phyloP scores from a whole-genome alignment of 1,140 invertebrate species.

The Homarus americanus region DNA sequence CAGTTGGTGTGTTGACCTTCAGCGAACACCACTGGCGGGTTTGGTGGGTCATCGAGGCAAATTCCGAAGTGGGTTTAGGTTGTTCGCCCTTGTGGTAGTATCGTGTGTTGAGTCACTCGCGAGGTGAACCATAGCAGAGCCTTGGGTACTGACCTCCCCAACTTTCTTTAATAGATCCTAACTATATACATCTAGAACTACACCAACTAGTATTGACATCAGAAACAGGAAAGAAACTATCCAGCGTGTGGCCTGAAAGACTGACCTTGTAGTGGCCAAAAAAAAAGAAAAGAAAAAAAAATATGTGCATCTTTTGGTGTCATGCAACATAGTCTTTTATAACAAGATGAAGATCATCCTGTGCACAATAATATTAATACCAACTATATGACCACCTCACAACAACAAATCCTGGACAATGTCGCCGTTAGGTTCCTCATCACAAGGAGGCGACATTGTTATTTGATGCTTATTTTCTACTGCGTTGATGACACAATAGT shows the following conservation, averaged over 20 bases:
- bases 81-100: too few relatives aligned
- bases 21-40: too few relatives aligned
- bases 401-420: neutral
- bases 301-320: slow-evolving; percentile 2
- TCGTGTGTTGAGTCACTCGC: too few relatives aligned
- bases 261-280: neutral
- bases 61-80: too few relatives aligned
- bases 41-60: too few relatives aligned
- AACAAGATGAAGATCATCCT: neutral
- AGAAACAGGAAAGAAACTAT: slow-evolving; percentile 62
- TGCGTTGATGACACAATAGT: slow-evolving; percentile 16
- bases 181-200: slow-evolving; percentile 69
- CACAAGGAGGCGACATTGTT: neutral
- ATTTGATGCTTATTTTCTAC: slow-evolving; percentile 9
- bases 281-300: slow-evolving; percentile 13
- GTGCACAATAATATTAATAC: neutral
- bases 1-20: too few relatives aligned
- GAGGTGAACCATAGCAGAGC: slow-evolving; percentile 31
- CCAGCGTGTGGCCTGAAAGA: slow-evolving; percentile 46
- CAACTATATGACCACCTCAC: neutral
- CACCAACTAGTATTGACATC: slow-evolving; percentile 61
- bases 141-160: slow-evolving; percentile 29
- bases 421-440: neutral
- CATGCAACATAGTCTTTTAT: neutral
- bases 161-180: slow-evolving; percentile 69